Percentiles rank a stretch among this genome's conserved stretches.
Evolutionary conservation across 2,113 vertebrate genomes (phyloP).

Genomic region (Chlorodrepanis virens): DNA sequence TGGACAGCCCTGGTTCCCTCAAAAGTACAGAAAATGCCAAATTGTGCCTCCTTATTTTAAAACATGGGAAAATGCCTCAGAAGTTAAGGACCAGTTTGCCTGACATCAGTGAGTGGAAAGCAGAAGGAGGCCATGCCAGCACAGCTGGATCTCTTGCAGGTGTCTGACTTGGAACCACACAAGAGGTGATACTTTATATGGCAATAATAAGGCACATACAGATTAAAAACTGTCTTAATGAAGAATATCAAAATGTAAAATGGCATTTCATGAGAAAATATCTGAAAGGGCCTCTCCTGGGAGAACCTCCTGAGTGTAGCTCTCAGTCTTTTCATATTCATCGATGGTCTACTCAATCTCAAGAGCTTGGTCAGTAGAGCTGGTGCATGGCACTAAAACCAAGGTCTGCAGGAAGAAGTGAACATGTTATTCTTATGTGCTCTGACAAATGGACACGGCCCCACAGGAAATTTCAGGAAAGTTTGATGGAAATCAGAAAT

Average conservation of each 20-base stretch:
- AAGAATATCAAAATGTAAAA: background rate
- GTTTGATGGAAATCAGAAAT: background rate
- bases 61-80: rapidly evolving
- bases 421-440: background rate
- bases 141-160: background rate
- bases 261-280: background rate
- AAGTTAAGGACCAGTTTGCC: background rate
- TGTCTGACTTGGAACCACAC: background rate
- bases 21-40: background rate
- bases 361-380: background rate
- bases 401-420: background rate
- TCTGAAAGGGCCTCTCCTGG: background rate
- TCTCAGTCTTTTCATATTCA: background rate
- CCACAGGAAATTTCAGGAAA: background rate
- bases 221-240: background rate
- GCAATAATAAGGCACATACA: background rate
- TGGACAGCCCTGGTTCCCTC: background rate
- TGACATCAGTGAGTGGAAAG: background rate
- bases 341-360: rapidly evolving
- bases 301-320: background rate
- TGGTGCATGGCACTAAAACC: background rate
- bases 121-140: background rate
- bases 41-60: background rate
- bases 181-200: background rate
- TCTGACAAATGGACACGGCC: background rate